Percentiles rank a stretch among this genome's conserved stretches.
Evolutionary conservation across 2,797 vertebrate genomes (phyloP).

Genomic region (Sebastes nivosus): DNA sequence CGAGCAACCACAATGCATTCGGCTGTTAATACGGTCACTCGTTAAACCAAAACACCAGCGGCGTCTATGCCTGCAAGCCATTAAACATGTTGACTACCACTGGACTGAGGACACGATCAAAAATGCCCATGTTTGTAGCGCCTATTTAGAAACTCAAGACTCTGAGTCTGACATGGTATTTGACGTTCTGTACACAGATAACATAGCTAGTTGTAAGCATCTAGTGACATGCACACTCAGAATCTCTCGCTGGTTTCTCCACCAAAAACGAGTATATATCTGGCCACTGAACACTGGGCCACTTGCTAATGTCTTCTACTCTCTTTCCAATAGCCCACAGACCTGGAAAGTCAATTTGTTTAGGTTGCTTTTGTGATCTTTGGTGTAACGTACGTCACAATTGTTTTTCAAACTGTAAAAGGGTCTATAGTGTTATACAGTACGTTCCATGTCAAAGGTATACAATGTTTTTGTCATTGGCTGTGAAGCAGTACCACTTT

Average conservation of each 20-base stretch:
- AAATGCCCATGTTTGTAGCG: background rate
- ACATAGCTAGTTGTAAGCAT: no score
- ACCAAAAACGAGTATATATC: no score
- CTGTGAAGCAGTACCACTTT: slow-evolving; percentile 7
- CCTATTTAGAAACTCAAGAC: background rate
- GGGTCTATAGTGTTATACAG: background rate
- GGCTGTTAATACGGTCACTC: background rate
- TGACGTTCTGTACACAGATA: no score
- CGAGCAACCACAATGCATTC: background rate
- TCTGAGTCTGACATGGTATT: no score
- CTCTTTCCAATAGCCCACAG: no score
- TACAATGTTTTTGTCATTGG: background rate
- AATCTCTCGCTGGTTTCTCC: fast-evolving
- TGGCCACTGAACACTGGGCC: no score
- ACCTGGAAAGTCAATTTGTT: no score
- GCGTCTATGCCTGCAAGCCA: background rate
- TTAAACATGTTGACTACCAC: background rate
- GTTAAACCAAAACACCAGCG: background rate
- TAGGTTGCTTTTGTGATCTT: no score
- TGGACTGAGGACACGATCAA: background rate
- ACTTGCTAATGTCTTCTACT: no score
- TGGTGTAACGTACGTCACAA: no score
- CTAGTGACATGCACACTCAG: fast-evolving
- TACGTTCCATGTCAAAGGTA: slow-evolving; percentile 10
- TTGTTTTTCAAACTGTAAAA: no score